Evolutionary conservation across 2,888 invertebrate genomes (phyloP), one percentile per base, ranked within the genome.

Genomic region (Periphyllus acericola): DNA sequence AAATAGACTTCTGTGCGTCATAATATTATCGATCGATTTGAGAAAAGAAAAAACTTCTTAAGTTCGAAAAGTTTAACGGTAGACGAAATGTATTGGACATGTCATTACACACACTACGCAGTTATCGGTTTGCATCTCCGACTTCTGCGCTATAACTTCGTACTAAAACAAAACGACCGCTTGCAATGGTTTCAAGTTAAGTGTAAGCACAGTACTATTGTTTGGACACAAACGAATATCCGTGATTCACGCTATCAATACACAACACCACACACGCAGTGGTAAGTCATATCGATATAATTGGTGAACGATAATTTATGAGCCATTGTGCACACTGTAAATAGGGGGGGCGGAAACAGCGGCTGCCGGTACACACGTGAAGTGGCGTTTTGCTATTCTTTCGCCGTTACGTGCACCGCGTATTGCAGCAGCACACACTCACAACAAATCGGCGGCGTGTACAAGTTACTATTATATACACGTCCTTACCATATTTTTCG

Each of bases 101-200:
- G 60, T 60, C n/a, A 66, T 72, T 11, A 25, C 36, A 19, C 29
- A 21, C 32, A 34, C 46, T 75, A 11, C 21, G 25, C 5, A 11
- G 40, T 71, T 82, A 82, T 82, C 81, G 68, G 66, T 36, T 46
- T 46, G 14, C 46, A 46, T 46, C 46, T 46, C 34, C 14, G 60
- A 36, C 60, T n/a, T 8, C 46, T 11, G 32, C 68, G 19, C 60
- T 25, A n/a, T 34, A 34, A 66, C 36, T n/a, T 66, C 9, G 66
- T 80, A 81, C 32, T 81, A 71, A 81, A 80, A 68, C 40, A 82
- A 71, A 82, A 71, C 29, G 46, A 82, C 71, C 46, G 66, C 21
- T 21, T n/a, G 40, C 68, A 32, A 46, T 21, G 19, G 29, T 71
- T 82, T 82, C 81, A 32, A 82, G 52, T 82, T 46, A 40, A 82